Base-by-base conservation (phyloP, 2,888 invertebrate genomes). In the Drosophila longiperda region DNA sequence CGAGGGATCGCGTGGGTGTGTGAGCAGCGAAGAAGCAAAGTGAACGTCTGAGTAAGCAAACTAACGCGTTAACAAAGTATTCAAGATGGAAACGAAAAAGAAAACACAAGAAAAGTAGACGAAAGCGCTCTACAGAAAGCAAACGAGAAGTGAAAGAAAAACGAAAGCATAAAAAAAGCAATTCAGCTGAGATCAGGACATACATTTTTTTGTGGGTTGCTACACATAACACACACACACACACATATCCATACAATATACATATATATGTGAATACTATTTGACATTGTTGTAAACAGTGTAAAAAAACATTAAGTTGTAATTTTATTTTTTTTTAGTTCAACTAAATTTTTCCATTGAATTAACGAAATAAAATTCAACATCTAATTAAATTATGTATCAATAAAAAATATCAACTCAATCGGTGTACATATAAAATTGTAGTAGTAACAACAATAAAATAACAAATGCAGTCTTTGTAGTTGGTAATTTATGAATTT, bases 361-460 rank as follows among this genome's bases (percentile, higher is more conserved):
- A 15, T 34, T 38, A 23, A 29, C 26, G 7, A 17, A 63, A 32
- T n/a, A 33, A 38, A 36, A 26, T 17, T 6, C 3, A 3, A 38
- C 23, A 48, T 69, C 38, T 53, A 66, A 45, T 45, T 29, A 26
- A 49, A 40, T 50, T 7, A 45, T 45, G 15, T 45, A 63, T 59
- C 54, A 73, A 57, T 69, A 15, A 11, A 52, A 69, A 61, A 50
- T 40, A 57, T n/a, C n/a, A 23, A 45, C 23, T 49, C 73, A 61
- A 52, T 33, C n/a, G 29, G 42, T 73, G 73, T 75, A 70, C 34
- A 70, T 58, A 64, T 17, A 49, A 38, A 32, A 36, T 54, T 58
- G 49, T 20, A 65, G 50, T 58, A 34, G 55, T 50, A 68, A 54
- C 32, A 33, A 54, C 15, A 71, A 45, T 58, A 58, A 62, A 55